Base-by-base conservation (phyloP, 1,140 invertebrate species). In the Diprion similis region DNA sequence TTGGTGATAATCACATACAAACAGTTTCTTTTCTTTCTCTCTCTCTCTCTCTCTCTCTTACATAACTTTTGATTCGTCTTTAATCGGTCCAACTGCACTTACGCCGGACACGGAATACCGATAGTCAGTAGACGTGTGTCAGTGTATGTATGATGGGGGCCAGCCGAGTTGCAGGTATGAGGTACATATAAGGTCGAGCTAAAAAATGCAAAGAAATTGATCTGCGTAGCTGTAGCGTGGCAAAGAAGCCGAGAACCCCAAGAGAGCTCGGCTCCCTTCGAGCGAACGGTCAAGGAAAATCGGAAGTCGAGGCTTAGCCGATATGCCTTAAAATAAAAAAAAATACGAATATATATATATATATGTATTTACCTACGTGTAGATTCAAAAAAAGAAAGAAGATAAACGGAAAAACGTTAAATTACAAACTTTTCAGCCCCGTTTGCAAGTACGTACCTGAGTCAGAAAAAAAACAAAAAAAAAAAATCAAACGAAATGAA, bases 111-210 rank as follows among this genome's bases (percentile, higher is more conserved):
- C 6, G 24, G 24, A 6, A 37, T 37, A 37, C 24, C 24, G 24
- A 37, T 37, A 0, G 24, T 6, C 24, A 6, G 24, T 37, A 37
- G 1, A 37, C 1, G 24, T 37, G 24, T 37, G 24, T 37, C 24
- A 37, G 24, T 37, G 6, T 37, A 37, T 37, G 6, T 37, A 37
- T 6, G 6, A n/a, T 11, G 51, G 51, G 48, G 51, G 51, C 9
- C n/a, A 17, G 51, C 51, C 51, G 4, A 59, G 51, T 4, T 13
- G 51, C 51, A 13, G n/a, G 9, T 59, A 11, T 59, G 9, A 6
- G n/a, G 11, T 59, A n/a, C n/a, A n/a, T n/a, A 59, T 59, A 59
- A 59, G 51, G 51, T 59, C 51, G 51, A 59, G 51, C 51, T 59
- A 59, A 59, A 59, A 59, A 59, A 59, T 59, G 11, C 51, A 59